Evolutionary conservation across 1,140 invertebrate genomes (phyloP).

Genomic region (Physella acuta): DNA sequence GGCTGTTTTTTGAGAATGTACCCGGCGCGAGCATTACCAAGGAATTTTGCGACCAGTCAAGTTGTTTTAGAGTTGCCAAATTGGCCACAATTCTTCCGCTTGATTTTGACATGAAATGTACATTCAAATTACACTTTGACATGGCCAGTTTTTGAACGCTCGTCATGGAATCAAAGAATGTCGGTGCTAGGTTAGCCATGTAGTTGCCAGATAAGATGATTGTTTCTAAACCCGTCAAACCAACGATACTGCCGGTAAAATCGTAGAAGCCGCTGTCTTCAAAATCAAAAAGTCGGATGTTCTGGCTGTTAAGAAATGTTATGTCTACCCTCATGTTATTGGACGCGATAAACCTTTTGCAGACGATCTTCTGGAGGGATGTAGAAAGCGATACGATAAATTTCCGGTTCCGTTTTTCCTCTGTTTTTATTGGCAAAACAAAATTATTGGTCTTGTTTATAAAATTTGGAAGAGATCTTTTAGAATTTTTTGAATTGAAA

Average conservation of each 20-base stretch:
- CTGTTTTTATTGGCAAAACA: background rate
- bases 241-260: background rate
- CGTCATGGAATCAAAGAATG: background rate
- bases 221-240: background rate
- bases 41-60: background rate
- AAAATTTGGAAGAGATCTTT: no score
- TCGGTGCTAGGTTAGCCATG: background rate
- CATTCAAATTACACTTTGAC: background rate
- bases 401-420: background rate
- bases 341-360: background rate
- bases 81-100: background rate
- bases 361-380: background rate
- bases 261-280: background rate
- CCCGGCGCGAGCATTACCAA: background rate
- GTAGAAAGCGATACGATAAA: background rate
- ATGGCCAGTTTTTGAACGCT: background rate
- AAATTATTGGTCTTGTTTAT: background rate
- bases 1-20: background rate
- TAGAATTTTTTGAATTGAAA: no score
- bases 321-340: background rate
- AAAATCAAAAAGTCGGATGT: background rate
- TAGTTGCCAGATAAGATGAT: slow-evolving; percentile 1
- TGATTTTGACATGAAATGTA: background rate
- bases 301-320: background rate
- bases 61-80: background rate